Base-by-base conservation (phyloP, 2,888 invertebrate genomes). In the Cheilosia impressa region DNA sequence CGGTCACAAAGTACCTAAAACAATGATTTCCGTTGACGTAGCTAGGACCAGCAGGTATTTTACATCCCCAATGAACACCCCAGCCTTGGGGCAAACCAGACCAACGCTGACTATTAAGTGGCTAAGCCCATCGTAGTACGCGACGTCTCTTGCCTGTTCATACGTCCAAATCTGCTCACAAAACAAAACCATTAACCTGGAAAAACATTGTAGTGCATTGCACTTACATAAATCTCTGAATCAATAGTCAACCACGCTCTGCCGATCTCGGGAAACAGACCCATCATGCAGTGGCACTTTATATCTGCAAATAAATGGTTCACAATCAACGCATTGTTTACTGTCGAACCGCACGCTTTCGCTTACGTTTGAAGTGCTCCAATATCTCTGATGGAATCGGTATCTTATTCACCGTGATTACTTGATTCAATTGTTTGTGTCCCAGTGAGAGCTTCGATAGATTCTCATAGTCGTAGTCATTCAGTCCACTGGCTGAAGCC, bases 161-260 rank as follows among this genome's bases (percentile, higher is more conserved):
- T 98, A 99, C 31, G 98, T 97, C 99, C 99, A 99, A 45, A 92
- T 92, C 90, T 91, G 62, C 27, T 72, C 77, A 34, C 2, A 62
- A 45, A 27, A 38, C 38, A 19, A 52, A 41, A 17, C 34, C 31
- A 10, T 53, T 45, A 58, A 38, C 2, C 15, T n/a, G 6, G 15
- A n/a, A n/a, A 0, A 60, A 13, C 0, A 50, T 31, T n/a, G 41
- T 9, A 9, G 58, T 7, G 17, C 17, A 24, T 55, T 7, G 2
- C 24, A 65, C 88, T 88, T 43, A 99, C 95, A 93, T 98, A 99
- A 88, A 99, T 96, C 93, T 99, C 98, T 89, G 98, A 98, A 91
- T 99, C 99, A 88, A 99, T 97, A 5, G 98, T 97, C 72, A 99
- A 93, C 99, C 99, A 99, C 0, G 99, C 99, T 90, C 99, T 94